A percentile compares a stretch with the other conserved stretches of the same genome.
Evolutionary conservation across 2,888 invertebrate species (phyloP).

Genomic region (Neoascia interrupta): DNA sequence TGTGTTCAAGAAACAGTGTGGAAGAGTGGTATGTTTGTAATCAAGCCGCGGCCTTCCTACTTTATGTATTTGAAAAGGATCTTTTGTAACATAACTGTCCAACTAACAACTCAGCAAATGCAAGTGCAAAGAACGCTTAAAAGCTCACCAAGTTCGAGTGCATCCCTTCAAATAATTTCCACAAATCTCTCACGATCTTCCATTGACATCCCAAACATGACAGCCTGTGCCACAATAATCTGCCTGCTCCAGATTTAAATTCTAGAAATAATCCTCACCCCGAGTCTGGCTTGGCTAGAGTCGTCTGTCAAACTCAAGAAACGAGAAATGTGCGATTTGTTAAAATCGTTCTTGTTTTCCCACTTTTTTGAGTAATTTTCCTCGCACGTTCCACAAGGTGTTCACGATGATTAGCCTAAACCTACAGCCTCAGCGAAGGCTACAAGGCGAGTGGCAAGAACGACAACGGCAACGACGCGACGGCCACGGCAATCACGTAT

Average conservation of each 20-base stretch:
- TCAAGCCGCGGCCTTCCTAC: not conserved
- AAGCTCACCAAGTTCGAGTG: too few relatives aligned
- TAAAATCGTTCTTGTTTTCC: constrained; percentile 68
- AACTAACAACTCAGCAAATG: too few relatives aligned
- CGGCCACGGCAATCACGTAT: constrained; percentile 38
- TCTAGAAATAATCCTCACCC: constrained; percentile 53
- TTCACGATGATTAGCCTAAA: constrained; percentile 64
- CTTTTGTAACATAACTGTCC: too few relatives aligned
- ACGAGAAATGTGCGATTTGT: constrained; percentile 59
- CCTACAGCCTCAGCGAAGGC: constrained; percentile 37
- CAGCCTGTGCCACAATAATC: constrained; percentile 14
- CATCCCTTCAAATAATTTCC: constrained; percentile 8
- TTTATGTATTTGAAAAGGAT: not conserved
- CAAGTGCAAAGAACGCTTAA: too few relatives aligned
- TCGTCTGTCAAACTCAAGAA: too few relatives aligned
- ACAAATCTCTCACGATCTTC: constrained; percentile 41
- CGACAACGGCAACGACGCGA: not conserved
- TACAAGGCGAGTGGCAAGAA: constrained; percentile 14
- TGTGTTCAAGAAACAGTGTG: not conserved
- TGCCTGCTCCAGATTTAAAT: constrained; percentile 46
- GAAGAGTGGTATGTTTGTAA: not conserved
- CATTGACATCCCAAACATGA: constrained; percentile 56
- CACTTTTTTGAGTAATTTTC: constrained; percentile 66
- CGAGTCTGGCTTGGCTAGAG: too few relatives aligned
- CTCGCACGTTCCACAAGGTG: constrained; percentile 60